Evolutionary conservation across 1,140 invertebrate species (phyloP).

Genomic region (Lepidurus packardi): DNA sequence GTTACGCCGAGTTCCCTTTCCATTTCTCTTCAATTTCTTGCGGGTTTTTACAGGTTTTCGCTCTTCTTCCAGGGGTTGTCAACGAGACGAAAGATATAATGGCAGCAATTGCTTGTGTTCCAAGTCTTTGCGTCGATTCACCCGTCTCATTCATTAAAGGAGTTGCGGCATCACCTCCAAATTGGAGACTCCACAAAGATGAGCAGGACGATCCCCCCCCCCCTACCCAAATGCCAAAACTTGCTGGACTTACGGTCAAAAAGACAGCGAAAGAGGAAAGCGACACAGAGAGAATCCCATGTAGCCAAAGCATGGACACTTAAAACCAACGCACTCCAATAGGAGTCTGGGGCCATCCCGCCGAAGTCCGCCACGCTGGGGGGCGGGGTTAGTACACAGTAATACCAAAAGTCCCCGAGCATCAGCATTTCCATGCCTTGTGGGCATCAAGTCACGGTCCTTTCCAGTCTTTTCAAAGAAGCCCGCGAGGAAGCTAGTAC

Average conservation of each 20-base stretch:
- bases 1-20: no score
- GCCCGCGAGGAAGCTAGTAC: not conserved
- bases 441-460: constrained; percentile 4
- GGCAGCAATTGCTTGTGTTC: not conserved
- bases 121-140: constrained; percentile 2
- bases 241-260: not conserved
- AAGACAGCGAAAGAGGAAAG: no score
- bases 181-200: not conserved
- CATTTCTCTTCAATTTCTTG: no score
- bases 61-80: not conserved
- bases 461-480: constrained; percentile 16
- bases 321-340: no score
- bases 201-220: not conserved
- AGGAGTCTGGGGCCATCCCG: not conserved
- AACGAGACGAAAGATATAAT: not conserved
- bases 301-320: no score
- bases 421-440: constrained; percentile 12
- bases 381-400: not conserved
- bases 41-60: no score
- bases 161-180: constrained; percentile 7
- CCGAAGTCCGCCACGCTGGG: not conserved
- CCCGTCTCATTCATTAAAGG: constrained; percentile 7
- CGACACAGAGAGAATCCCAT: no score
- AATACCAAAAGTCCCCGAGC: not conserved
- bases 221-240: not conserved